phyloP scores from a whole-genome alignment of 2,888 invertebrate species.

The Corythucha ciliata region DNA sequence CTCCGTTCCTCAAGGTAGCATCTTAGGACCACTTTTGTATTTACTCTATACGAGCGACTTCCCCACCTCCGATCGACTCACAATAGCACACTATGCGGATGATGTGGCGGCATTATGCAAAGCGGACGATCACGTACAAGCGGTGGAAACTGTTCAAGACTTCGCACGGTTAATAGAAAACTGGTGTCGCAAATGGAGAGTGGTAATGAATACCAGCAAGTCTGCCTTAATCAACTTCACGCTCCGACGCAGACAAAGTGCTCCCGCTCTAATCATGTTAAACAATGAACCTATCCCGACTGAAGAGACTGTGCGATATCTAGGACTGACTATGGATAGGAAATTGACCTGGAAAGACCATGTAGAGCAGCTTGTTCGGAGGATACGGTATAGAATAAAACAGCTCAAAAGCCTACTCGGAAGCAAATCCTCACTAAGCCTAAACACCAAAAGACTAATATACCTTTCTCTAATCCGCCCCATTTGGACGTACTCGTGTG shows the following conservation, averaged over 20 bases:
- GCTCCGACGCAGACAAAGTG: too few species aligned
- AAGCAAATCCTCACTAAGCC: neutral
- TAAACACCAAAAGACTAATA: neutral
- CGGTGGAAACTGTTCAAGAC: too few species aligned
- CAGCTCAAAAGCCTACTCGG: slow-evolving; percentile 3
- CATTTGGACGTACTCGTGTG: slow-evolving; percentile 2
- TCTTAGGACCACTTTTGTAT: slow-evolving; percentile 4
- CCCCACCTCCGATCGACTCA: neutral
- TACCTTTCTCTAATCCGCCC: neutral
- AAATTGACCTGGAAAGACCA: too few species aligned
- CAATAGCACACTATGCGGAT: neutral
- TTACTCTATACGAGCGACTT: neutral
- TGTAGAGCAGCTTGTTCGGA: too few species aligned
- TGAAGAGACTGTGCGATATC: too few species aligned
- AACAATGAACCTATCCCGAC: too few species aligned
- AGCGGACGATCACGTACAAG: neutral
- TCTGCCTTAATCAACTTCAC: too few species aligned
- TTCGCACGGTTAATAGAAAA: too few species aligned
- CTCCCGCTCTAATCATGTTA: too few species aligned
- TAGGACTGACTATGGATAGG: too few species aligned
- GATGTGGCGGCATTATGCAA: slow-evolving; percentile 3
- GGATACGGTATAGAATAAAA: neutral
- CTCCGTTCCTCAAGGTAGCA: slow-evolving; percentile 8
- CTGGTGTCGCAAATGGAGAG: too few species aligned
- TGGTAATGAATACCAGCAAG: too few species aligned